phyloP scores from a whole-genome alignment of 2,113 vertebrate genomes.

The Gobius niger region DNA sequence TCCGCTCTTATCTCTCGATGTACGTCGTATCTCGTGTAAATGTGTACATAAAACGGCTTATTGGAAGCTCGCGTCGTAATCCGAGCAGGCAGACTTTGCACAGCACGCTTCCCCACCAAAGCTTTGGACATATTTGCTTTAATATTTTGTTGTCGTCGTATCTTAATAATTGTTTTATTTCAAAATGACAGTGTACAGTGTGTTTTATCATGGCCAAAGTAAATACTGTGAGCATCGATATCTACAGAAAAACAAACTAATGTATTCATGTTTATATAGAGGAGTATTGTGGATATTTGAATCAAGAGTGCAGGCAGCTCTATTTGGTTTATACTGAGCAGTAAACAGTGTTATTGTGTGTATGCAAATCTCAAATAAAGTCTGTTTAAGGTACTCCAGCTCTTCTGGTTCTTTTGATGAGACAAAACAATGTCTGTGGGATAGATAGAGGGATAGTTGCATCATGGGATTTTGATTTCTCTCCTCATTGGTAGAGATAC shows the following conservation, averaged over 20 bases:
- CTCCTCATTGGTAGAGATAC: too few relatives aligned
- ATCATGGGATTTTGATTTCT: too few relatives aligned
- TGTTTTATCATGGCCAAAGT: slow-evolving; percentile 61
- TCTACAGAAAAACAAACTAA: slow-evolving; percentile 48
- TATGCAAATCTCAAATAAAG: slow-evolving; percentile 71
- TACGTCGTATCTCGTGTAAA: not conserved
- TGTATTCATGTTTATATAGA: slow-evolving; percentile 65
- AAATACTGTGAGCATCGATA: slow-evolving; percentile 75
- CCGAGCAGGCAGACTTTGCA: slow-evolving; percentile 47
- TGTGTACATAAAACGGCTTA: slow-evolving; percentile 1
- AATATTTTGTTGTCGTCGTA: not conserved
- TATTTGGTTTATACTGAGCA: slow-evolving; percentile 58
- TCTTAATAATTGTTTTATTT: slow-evolving; percentile 8
- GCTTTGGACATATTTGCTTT: slow-evolving; percentile 47
- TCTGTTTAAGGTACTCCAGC: slow-evolving; percentile 30
- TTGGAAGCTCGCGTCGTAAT: not conserved
- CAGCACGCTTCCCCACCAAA: slow-evolving; percentile 54
- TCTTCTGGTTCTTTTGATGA: too few relatives aligned
- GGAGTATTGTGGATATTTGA: slow-evolving; percentile 45
- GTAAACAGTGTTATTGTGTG: slow-evolving; percentile 52
- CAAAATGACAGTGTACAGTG: slow-evolving; percentile 49
- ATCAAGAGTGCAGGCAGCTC: slow-evolving; percentile 78
- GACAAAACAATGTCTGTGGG: too few relatives aligned
- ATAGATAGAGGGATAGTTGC: too few relatives aligned
- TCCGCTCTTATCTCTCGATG: not conserved